Conservation (phyloP, 2,797 vertebrate species). For the Oreochromis grahami region DNA sequence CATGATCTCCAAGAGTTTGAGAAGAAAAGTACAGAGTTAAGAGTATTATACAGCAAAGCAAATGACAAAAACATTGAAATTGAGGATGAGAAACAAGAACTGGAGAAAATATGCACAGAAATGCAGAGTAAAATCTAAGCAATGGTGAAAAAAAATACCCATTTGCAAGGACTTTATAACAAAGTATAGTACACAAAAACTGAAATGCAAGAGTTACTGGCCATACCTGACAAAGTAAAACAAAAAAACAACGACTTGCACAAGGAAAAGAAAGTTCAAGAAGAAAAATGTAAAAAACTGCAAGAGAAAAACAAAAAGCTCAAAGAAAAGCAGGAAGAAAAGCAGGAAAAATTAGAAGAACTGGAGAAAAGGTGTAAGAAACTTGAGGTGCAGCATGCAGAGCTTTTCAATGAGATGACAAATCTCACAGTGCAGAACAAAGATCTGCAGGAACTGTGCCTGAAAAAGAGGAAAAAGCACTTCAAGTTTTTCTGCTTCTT, state of each 20-base stretch:
- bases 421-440: accelerated
- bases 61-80: not conserved
- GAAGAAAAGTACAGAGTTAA: not conserved
- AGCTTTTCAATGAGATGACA: not conserved
- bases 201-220: not conserved
- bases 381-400: not conserved
- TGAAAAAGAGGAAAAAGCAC: not conserved
- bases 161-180: not conserved
- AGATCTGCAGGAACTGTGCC: not conserved
- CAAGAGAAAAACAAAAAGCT: not conserved
- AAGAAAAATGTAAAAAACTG: not conserved
- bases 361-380: not conserved
- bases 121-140: not conserved
- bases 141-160: not conserved
- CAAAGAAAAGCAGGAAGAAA: not conserved
- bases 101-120: not conserved
- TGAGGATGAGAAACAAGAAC: not conserved
- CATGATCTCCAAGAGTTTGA: not conserved
- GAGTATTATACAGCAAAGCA: not conserved
- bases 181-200: not conserved
- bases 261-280: not conserved
- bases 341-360: not conserved
- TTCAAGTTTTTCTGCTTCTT: not conserved
- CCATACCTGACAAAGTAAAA: not conserved
- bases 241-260: not conserved